Evolutionary conservation across 2,797 vertebrate species (phyloP), one percentile per base, ranked within the genome.

Genomic region (Parambassis ranga): DNA sequence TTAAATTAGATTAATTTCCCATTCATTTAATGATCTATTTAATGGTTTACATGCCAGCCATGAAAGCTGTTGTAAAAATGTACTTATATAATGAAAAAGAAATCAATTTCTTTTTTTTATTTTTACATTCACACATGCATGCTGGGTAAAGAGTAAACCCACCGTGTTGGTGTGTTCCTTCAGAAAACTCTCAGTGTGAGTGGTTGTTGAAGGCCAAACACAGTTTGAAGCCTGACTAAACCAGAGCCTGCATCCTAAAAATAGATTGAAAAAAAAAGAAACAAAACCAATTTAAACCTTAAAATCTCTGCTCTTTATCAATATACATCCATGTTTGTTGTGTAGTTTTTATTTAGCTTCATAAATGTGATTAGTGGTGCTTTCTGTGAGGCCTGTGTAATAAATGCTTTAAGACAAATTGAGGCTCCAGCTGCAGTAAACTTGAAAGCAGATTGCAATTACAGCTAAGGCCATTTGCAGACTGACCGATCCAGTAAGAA

Each of bases 171-270:
- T 50, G 28, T 48, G 36, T 56, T 75, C 5, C n/a, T 56, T 26
- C 33, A n/a, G n/a, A n/a, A n/a, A n/a, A 1, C 44, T 24, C 56
- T 28, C 60, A 44, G 43, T 47, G 31, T 39, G 53, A 72, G 49
- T 39, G 51, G 51, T 23, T 73, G 35, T 19, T 80, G 52, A 71
- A 82, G 72, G 71, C 78, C 78, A 76, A 50, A 43, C 52, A 3
- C 64, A 46, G 64, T 77, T 52, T 79, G 50, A 82, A 71, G 49
- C 30, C 77, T 46, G 50, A 74, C 39, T 69, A 72, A 59, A 74
- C 64, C 70, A 46, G 62, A 77, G 27, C 62, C 32, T 71, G 58
- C 18, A 28, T 15, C 66, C 63, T 69, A 73, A 82, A 77, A 86
- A 73, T 77, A 83, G 55, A 50, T 16, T 18, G 22, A 58, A 65